Percentiles rank a stretch among this genome's conserved stretches.
phyloP scores from a whole-genome alignment of 2,113 vertebrate species.

The Spea bombifrons region DNA sequence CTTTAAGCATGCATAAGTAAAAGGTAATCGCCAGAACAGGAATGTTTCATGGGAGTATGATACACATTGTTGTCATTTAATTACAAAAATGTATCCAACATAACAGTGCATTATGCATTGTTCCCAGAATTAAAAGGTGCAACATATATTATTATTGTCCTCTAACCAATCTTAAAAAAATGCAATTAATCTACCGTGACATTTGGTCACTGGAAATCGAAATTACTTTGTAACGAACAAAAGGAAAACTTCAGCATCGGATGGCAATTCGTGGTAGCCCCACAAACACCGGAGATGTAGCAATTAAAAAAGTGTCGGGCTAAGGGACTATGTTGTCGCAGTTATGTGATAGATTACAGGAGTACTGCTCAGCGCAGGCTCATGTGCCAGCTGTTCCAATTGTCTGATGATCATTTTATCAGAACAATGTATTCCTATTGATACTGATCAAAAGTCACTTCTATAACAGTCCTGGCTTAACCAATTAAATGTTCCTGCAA shows the following conservation, averaged over 20 bases:
- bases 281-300: constrained; percentile 36
- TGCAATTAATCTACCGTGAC: background rate
- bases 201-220: constrained; percentile 25
- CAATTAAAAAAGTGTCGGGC: constrained; percentile 40
- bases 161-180: background rate
- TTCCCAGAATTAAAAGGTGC: too few species aligned
- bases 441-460: constrained; percentile 34
- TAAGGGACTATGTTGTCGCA: constrained; percentile 32
- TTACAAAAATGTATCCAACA: too few species aligned
- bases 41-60: too few species aligned
- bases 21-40: too few species aligned
- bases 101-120: too few species aligned
- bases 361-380: constrained; percentile 20
- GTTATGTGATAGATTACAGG: constrained; percentile 40
- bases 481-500: constrained; percentile 28
- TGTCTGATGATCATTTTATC: constrained; percentile 41
- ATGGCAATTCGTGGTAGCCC: background rate
- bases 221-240: constrained; percentile 10
- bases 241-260: constrained; percentile 9
- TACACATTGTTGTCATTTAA: too few species aligned
- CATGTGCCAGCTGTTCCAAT: constrained; percentile 45
- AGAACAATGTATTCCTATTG: constrained; percentile 37
- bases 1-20: too few species aligned
- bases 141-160: too few species aligned
- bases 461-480: constrained; percentile 35